Percentiles rank a stretch among this genome's conserved stretches.
Evolutionary conservation across 2,888 invertebrate genomes (phyloP).

Genomic region (Emmelina monodactyla): DNA sequence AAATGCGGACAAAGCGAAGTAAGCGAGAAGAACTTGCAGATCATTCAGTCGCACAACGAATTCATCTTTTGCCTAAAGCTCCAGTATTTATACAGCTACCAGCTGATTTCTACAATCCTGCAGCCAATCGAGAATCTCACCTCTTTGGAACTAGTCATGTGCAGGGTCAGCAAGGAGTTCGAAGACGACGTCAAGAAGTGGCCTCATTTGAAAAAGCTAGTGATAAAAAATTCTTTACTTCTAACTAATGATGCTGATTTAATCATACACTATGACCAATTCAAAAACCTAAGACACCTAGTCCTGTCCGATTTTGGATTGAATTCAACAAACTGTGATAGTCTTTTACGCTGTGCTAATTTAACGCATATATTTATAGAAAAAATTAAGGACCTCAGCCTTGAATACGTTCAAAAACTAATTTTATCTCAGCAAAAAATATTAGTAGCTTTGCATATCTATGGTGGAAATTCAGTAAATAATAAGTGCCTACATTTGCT

Average conservation of each 20-base stretch:
- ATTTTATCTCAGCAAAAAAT: constrained; percentile 33
- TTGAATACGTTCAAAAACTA: constrained; percentile 35
- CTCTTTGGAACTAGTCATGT: constrained; percentile 50
- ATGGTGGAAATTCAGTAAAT: constrained; percentile 42
- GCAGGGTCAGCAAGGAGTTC: constrained; percentile 38
- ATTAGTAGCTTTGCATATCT: constrained; percentile 38
- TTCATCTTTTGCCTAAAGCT: constrained; percentile 37
- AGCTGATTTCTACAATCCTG: constrained; percentile 32
- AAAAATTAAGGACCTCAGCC: constrained; percentile 39
- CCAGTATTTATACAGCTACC: constrained; percentile 44
- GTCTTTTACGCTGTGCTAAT: constrained; percentile 34
- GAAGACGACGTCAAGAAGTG: constrained; percentile 34
- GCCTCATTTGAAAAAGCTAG: constrained; percentile 39
- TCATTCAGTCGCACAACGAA: constrained; percentile 35
- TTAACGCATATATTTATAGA: constrained; percentile 46
- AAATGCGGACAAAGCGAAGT: constrained; percentile 40
- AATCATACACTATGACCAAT: constrained; percentile 34
- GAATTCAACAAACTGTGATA: constrained; percentile 32
- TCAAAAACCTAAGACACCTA: constrained; percentile 35
- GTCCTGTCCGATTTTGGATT: constrained; percentile 51
- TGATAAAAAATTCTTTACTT: constrained; percentile 44
- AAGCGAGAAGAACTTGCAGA: constrained; percentile 30
- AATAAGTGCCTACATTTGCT: constrained; percentile 37
- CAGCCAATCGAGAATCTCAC: constrained; percentile 36
- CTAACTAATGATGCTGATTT: constrained; percentile 27